phyloP scores from a whole-genome alignment of 2,113 vertebrate species.

The Hepsetus odoe region DNA sequence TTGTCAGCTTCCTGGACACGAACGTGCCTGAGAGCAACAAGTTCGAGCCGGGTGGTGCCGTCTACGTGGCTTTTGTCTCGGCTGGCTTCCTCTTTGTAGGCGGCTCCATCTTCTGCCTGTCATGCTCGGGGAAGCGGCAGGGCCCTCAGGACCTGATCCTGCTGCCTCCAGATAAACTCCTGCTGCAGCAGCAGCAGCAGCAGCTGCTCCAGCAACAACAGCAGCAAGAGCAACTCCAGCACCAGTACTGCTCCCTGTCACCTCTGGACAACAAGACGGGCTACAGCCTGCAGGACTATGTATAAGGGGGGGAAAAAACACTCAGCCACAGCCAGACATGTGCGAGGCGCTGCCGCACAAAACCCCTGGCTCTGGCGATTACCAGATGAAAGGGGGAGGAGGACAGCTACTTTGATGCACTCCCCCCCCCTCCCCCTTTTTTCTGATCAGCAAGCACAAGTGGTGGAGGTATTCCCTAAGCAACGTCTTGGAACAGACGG shows the following conservation, averaged over 20 bases:
- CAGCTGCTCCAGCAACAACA: conserved; percentile 69
- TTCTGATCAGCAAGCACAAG: conserved; percentile 77
- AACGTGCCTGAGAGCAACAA: conserved; percentile 88
- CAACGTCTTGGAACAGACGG: conserved; percentile 64
- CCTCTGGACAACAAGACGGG: conserved; percentile 79
- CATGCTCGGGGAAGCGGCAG: conserved; percentile 80
- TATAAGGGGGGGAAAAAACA: conserved; percentile 72
- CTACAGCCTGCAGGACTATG: conserved; percentile 92
- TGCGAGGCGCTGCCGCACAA: conserved; percentile 24
- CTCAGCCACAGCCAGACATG: neutral
- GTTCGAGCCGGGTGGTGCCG: conserved; percentile 89
- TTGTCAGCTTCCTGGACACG: conserved; percentile 86
- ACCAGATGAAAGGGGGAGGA: conserved; percentile 28
- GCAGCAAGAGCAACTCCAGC: conserved; percentile 76
- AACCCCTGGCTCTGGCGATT: conserved; percentile 36
- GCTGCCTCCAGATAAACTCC: conserved; percentile 76
- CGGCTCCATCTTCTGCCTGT: conserved; percentile 89
- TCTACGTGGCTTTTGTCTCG: conserved; percentile 91
- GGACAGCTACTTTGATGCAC: conserved; percentile 52
- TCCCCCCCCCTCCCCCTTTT: conserved; percentile 53
- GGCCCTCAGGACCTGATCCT: conserved; percentile 77
- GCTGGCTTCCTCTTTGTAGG: conserved; percentile 84
- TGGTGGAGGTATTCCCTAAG: conserved; percentile 71
- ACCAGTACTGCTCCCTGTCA: conserved; percentile 77
- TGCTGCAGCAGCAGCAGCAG: conserved; percentile 74